Conservation (phyloP, 2,888 invertebrate species). For the Corbicula japonica region DNA sequence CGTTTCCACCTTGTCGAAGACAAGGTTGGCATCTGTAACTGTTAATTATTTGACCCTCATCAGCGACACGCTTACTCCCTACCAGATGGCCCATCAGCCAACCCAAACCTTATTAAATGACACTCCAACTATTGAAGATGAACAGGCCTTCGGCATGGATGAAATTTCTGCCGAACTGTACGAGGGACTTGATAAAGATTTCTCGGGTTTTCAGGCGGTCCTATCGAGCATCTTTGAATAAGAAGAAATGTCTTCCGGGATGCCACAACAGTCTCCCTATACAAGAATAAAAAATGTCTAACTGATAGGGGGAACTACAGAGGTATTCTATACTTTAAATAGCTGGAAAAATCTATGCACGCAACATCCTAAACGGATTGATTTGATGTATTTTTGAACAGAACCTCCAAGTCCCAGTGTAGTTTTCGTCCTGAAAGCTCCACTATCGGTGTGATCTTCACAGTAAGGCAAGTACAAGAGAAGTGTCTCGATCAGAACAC, state of each 20-base stretch:
- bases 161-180: constrained; percentile 42
- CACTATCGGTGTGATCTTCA: too few relatives aligned
- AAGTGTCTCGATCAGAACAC: too few relatives aligned
- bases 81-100: constrained; percentile 5
- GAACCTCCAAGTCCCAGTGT: too few relatives aligned
- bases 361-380: not conserved
- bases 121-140: constrained; percentile 5
- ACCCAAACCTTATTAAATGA: not conserved
- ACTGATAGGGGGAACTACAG: too few relatives aligned
- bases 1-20: constrained; percentile 14
- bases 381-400: too few relatives aligned
- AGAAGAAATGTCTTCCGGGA: too few relatives aligned
- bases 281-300: too few relatives aligned
- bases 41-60: constrained; percentile 35
- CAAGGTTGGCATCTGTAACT: constrained; percentile 7
- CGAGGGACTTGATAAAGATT: too few relatives aligned
- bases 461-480: too few relatives aligned
- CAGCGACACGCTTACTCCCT: not conserved
- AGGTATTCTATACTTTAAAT: not conserved
- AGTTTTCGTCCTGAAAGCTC: not conserved
- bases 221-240: too few relatives aligned
- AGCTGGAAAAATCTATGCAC: constrained; percentile 6
- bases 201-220: too few relatives aligned
- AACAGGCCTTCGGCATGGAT: constrained; percentile 41
- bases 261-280: too few relatives aligned